phyloP scores from a whole-genome alignment of 1,140 invertebrate species.

The Cydia fagiglandana region DNA sequence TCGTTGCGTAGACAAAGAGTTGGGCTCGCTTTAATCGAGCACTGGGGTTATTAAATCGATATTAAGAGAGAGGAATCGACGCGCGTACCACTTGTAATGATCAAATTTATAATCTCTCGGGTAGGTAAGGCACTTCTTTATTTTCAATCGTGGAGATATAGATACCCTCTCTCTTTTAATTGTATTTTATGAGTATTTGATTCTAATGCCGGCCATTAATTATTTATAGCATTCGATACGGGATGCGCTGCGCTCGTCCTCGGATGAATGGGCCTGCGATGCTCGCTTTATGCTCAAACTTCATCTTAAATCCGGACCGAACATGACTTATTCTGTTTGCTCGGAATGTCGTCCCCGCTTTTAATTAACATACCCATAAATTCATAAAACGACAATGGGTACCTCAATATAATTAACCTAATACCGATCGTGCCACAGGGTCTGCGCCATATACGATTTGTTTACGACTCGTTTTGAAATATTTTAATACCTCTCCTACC shows the following conservation, averaged over 20 bases:
- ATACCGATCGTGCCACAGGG: conserved; percentile 27
- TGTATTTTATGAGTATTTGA: conserved; percentile 79
- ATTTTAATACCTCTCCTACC: conserved; percentile 52
- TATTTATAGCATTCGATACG: conserved; percentile 78
- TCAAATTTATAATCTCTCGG: conserved; percentile 77
- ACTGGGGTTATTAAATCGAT: conserved; percentile 69
- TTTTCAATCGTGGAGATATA: conserved; percentile 70
- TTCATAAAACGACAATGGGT: conserved; percentile 32
- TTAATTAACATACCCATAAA: conserved; percentile 32
- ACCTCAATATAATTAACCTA: conserved; percentile 31
- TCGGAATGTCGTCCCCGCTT: conserved; percentile 30
- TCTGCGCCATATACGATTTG: conserved; percentile 22
- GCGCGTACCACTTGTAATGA: conserved; percentile 74
- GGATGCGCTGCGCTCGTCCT: conserved; percentile 64
- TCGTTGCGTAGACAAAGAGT: conserved; percentile 52
- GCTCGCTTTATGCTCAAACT: conserved; percentile 51
- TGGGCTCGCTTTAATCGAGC: conserved; percentile 65
- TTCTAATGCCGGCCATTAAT: conserved; percentile 78
- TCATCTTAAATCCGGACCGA: conserved; percentile 8
- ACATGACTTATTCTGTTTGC: conserved; percentile 24
- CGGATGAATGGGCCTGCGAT: conserved; percentile 63
- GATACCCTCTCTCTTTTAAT: conserved; percentile 75
- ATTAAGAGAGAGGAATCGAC: conserved; percentile 71
- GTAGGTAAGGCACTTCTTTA: conserved; percentile 75
- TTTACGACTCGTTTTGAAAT: conserved; percentile 41